These are phyloP conservation scores for Kuschelorhynchus macadamiae DNA, from an alignment of 2,888 invertebrate species.

Conservation along the genomic window DNA sequence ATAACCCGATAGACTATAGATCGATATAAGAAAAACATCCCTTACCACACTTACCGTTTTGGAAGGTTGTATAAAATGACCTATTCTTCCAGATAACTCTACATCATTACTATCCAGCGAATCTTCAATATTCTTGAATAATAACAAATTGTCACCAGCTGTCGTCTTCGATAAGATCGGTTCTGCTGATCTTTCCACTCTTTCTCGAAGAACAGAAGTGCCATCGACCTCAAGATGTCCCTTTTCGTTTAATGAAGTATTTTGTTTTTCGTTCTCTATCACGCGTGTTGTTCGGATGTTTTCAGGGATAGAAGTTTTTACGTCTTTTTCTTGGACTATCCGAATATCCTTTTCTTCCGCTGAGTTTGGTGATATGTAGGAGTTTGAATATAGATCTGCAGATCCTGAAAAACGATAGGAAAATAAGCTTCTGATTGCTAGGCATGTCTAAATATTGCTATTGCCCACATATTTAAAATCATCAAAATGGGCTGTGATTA, in stretches of 20 bases:
- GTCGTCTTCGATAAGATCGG: slow-evolving; percentile 72
- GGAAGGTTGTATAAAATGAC: slow-evolving; percentile 72
- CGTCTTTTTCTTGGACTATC: slow-evolving; percentile 4
- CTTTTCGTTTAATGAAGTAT: not conserved
- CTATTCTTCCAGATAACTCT: slow-evolving; percentile 66
- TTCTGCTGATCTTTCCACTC: slow-evolving; percentile 58
- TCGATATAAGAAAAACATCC: too few relatives aligned
- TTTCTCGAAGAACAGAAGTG: slow-evolving; percentile 23
- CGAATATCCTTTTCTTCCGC: slow-evolving; percentile 57
- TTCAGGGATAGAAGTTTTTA: slow-evolving; percentile 29
- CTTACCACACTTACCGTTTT: slow-evolving; percentile 70
- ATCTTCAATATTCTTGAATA: slow-evolving; percentile 74
- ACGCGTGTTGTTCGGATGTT: slow-evolving; percentile 39
- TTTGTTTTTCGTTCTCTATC: not conserved
- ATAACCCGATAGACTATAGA: too few relatives aligned
- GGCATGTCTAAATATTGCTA: too few relatives aligned
- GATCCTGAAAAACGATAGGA: slow-evolving; percentile 68
- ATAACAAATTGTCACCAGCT: slow-evolving; percentile 69
- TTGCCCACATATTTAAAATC: too few relatives aligned
- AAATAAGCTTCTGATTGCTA: not conserved
- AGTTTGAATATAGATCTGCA: slow-evolving; percentile 74
- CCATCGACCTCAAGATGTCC: not conserved
- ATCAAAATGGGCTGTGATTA: too few relatives aligned
- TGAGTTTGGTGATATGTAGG: slow-evolving; percentile 81
- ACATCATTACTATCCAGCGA: slow-evolving; percentile 69